phyloP scores from a whole-genome alignment of 2,113 vertebrate species.

The Geococcyx californianus region DNA sequence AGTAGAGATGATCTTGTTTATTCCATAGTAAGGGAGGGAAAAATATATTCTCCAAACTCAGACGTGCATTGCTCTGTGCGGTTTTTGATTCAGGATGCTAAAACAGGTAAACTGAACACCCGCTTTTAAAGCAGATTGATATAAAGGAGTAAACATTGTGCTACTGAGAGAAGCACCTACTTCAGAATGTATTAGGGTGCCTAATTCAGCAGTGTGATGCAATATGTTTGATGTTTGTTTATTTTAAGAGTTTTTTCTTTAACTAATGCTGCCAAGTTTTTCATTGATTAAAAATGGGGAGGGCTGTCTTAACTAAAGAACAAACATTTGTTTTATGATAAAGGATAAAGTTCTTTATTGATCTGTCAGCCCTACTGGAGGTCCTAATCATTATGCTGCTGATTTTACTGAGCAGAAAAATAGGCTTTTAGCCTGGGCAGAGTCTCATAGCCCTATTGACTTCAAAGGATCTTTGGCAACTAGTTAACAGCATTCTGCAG shows the following conservation, averaged over 20 bases:
- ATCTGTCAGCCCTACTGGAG: background rate
- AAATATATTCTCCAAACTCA: background rate
- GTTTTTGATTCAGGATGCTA: background rate
- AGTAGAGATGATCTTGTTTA: background rate
- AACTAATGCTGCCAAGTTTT: background rate
- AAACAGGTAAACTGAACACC: background rate
- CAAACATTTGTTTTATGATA: background rate
- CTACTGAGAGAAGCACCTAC: background rate
- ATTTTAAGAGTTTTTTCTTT: background rate
- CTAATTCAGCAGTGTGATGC: background rate
- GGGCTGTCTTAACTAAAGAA: background rate
- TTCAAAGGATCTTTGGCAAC: background rate
- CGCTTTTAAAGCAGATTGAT: background rate
- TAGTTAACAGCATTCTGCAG: background rate
- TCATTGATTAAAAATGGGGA: background rate
- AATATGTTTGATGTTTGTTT: background rate
- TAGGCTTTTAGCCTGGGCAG: background rate
- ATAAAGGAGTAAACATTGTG: background rate
- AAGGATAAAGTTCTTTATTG: conserved; percentile 3
- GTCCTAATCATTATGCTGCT: background rate
- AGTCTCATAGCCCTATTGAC: background rate
- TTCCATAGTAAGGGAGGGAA: background rate
- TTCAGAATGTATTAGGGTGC: background rate
- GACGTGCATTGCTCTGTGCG: background rate
- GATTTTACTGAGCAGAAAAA: background rate